Percentiles rank a stretch among this genome's conserved stretches.
These are phyloP conservation scores for Onychostoma macrolepis DNA, from an alignment of 2,113 vertebrate species.

Conservation along the genomic window DNA sequence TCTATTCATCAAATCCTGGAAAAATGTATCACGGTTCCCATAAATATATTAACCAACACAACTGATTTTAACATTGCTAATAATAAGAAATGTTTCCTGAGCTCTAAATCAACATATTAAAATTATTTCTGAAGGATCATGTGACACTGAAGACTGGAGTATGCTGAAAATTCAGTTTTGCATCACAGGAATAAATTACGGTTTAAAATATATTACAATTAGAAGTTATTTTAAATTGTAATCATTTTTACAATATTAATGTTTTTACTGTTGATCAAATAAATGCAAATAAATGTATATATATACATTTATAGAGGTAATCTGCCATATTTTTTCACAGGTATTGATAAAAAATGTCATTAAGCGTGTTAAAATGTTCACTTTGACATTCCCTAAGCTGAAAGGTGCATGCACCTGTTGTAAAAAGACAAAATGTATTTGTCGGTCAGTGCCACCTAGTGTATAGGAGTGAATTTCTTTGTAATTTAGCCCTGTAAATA, in stretches of 20 bases:
- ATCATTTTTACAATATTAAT: not conserved
- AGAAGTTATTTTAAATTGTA: not conserved
- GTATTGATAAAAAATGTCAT: not conserved
- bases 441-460: not conserved
- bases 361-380: not conserved
- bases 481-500: not conserved
- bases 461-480: not conserved
- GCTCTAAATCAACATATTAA: not conserved
- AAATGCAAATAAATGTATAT: too few species aligned
- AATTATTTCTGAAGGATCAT: not conserved
- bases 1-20: not conserved
- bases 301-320: not conserved
- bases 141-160: not conserved
- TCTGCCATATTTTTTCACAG: not conserved
- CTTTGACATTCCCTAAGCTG: not conserved
- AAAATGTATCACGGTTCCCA: not conserved
- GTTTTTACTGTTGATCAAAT: not conserved
- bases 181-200: too few species aligned
- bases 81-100: not conserved
- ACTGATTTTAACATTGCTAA: not conserved
- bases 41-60: not conserved
- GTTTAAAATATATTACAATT: not conserved
- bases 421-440: not conserved
- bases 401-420: not conserved
- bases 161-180: too few species aligned